These are phyloP conservation scores for Mimas tiliae DNA, from an alignment of 2,888 invertebrate genomes.

Conservation along the genomic window DNA sequence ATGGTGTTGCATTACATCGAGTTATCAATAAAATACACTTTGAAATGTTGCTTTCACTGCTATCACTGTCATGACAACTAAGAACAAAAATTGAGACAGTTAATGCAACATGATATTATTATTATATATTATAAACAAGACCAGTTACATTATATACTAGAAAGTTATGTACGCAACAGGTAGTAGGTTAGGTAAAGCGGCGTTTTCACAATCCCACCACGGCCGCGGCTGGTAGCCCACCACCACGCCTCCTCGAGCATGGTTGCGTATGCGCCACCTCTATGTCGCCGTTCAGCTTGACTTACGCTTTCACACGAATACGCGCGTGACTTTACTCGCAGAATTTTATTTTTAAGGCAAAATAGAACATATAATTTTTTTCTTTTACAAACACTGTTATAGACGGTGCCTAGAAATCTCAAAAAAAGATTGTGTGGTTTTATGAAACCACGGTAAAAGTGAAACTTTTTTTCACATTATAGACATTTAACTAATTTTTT, in stretches of 20 bases:
- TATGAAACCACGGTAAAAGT: no score
- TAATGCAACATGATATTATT: not conserved
- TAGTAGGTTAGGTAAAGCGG: slow-evolving; percentile 13
- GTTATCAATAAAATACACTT: not conserved
- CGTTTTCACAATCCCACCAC: slow-evolving; percentile 21
- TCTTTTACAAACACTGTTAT: no score
- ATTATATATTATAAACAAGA: not conserved
- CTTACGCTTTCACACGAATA: not conserved
- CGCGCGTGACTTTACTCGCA: not conserved
- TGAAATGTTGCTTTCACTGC: not conserved
- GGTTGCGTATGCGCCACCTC: slow-evolving; percentile 24
- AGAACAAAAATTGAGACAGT: not conserved
- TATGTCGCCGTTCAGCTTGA: slow-evolving; percentile 18
- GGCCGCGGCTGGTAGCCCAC: slow-evolving; percentile 12
- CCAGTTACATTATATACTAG: not conserved
- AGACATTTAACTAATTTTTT: no score
- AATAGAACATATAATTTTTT: no score
- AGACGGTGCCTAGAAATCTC: no score
- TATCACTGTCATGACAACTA: not conserved
- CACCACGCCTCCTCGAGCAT: slow-evolving; percentile 24
- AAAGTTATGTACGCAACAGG: slow-evolving; percentile 7
- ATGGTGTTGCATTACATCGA: not conserved
- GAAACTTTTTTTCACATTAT: no score
- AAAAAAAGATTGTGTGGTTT: no score
- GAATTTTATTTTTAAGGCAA: not conserved